phyloP scores from a whole-genome alignment of 2,797 vertebrate species.

The Tympanoctomys barrerae region DNA sequence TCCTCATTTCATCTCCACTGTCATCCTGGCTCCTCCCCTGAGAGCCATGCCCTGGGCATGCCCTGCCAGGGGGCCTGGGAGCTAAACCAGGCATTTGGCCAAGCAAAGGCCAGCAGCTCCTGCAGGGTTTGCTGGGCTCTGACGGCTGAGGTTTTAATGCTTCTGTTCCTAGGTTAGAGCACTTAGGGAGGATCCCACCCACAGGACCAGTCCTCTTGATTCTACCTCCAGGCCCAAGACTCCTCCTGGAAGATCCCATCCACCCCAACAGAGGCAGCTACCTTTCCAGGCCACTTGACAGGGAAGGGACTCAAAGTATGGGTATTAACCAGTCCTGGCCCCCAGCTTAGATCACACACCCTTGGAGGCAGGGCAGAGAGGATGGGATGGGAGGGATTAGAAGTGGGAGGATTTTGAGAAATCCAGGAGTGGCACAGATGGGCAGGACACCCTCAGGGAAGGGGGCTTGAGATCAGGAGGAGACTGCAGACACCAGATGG shows the following conservation, averaged over 20 bases:
- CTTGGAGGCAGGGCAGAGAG: neutral
- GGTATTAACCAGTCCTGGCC: neutral
- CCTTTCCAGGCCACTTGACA: neutral
- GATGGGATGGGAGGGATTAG: neutral
- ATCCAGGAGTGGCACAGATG: neutral
- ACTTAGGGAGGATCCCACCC: neutral
- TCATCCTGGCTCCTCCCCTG: conserved; percentile 24
- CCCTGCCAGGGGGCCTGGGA: conserved; percentile 12
- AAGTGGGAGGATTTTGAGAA: neutral
- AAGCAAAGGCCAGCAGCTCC: neutral
- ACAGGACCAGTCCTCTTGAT: neutral
- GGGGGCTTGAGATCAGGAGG: neutral
- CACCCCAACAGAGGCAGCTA: neutral
- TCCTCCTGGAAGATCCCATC: neutral
- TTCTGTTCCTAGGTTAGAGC: neutral
- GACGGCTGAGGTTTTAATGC: neutral
- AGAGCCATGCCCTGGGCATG: neutral
- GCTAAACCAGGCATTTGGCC: neutral
- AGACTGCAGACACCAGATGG: neutral
- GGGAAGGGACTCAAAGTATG: neutral
- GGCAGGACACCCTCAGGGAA: neutral
- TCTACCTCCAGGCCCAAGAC: neutral
- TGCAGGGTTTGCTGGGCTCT: conserved; percentile 10
- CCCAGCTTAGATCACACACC: neutral
- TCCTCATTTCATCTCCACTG: conserved; percentile 47